Evolutionary conservation across 2,888 invertebrate genomes (phyloP).

Genomic region (Euspilapteryx auroguttella): DNA sequence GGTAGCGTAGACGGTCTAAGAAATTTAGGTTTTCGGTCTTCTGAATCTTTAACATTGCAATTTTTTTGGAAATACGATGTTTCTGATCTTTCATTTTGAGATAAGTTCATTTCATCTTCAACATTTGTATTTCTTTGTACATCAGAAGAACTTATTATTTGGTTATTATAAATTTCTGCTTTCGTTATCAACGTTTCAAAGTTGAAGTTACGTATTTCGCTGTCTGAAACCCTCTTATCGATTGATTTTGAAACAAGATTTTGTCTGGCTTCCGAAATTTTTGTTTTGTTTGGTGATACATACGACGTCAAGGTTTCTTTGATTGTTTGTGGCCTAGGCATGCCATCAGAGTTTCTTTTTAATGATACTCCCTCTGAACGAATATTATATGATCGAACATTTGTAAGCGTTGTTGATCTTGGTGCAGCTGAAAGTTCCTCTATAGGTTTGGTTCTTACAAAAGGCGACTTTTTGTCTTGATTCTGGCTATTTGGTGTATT

Average conservation of each 20-base stretch:
- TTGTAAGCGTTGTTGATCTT: slow-evolving; percentile 19
- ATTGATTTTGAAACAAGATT: slow-evolving; percentile 16
- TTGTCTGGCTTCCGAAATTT: slow-evolving; percentile 18
- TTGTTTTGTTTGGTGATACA: slow-evolving; percentile 16
- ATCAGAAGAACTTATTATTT: slow-evolving; percentile 41
- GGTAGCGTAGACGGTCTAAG: slow-evolving; percentile 81
- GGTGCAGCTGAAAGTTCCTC: slow-evolving; percentile 24
- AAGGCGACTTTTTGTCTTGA: slow-evolving; percentile 13
- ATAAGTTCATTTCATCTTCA: slow-evolving; percentile 19
- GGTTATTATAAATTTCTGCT: slow-evolving; percentile 49
- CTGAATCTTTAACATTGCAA: slow-evolving; percentile 19
- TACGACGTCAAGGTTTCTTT: slow-evolving; percentile 30
- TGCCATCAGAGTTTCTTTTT: slow-evolving; percentile 34
- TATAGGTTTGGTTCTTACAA: slow-evolving; percentile 38
- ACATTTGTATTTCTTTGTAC: slow-evolving; percentile 36
- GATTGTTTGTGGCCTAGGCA: slow-evolving; percentile 25
- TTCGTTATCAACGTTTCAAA: slow-evolving; percentile 56
- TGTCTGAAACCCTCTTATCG: slow-evolving; percentile 23
- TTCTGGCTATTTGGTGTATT: not conserved
- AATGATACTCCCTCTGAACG: too few relatives aligned
- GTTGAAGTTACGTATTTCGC: slow-evolving; percentile 42
- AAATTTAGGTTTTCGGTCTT: slow-evolving; percentile 66
- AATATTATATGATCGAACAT: slow-evolving; percentile 23
- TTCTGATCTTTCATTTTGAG: slow-evolving; percentile 43
- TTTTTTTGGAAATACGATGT: slow-evolving; percentile 52